These are phyloP conservation scores for Adoxophyes honmai DNA, from an alignment of 1,140 invertebrate species.

Conservation along the genomic window DNA sequence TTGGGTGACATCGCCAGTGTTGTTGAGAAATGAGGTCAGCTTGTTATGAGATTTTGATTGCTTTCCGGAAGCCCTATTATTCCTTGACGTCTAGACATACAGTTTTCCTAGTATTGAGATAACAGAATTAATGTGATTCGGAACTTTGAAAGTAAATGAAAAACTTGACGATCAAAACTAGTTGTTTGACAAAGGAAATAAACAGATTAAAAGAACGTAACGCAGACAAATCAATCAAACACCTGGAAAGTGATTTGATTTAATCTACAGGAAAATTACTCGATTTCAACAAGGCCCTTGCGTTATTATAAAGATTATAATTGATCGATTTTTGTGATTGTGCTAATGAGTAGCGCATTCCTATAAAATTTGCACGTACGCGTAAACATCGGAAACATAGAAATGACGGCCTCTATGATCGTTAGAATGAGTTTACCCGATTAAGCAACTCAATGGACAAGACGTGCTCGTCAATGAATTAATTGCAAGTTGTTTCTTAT, in stretches of 20 bases:
- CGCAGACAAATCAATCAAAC: too few relatives aligned
- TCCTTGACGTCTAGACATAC: background rate
- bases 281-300: background rate
- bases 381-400: background rate
- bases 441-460: background rate
- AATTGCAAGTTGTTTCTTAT: conserved; percentile 22
- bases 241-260: background rate
- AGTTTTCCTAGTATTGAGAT: too few relatives aligned
- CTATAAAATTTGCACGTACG: background rate
- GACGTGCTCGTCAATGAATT: conserved; percentile 22
- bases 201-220: too few relatives aligned
- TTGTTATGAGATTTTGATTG: conserved; percentile 20
- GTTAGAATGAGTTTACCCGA: background rate
- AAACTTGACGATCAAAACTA: too few relatives aligned
- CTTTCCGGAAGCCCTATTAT: conserved; percentile 20
- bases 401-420: background rate
- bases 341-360: background rate
- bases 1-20: conserved; percentile 4
- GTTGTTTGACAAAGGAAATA: too few relatives aligned
- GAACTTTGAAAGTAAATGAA: too few relatives aligned
- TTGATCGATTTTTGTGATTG: conserved; percentile 2
- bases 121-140: too few relatives aligned
- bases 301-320: conserved; percentile 3
- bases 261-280: conserved; percentile 7
- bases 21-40: conserved; percentile 14